phyloP scores from a whole-genome alignment of 2,113 vertebrate species.

The Myiozetetes cayanensis region DNA sequence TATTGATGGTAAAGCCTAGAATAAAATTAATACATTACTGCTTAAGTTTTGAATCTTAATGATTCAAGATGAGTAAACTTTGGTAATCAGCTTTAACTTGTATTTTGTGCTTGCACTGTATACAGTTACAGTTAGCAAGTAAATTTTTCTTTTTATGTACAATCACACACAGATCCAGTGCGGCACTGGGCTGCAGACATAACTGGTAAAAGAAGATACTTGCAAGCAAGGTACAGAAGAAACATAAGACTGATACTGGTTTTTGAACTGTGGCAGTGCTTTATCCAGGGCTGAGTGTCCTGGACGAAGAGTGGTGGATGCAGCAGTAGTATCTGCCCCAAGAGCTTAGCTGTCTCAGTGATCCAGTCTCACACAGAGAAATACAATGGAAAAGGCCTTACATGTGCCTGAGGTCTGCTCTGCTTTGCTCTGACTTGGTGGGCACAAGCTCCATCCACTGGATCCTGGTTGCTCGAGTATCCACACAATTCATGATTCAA shows the following conservation, averaged over 20 bases:
- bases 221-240: not conserved
- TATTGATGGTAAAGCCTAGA: not conserved
- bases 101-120: not conserved
- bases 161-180: not conserved
- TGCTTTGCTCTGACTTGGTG: not conserved
- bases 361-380: not conserved
- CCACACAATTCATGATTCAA: not conserved
- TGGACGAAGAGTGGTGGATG: not conserved
- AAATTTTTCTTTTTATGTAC: not conserved
- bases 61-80: not conserved
- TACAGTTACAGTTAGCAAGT: not conserved
- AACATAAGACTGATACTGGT: not conserved
- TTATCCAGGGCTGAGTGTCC: not conserved
- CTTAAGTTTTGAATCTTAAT: not conserved
- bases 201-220: not conserved
- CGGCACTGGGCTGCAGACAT: not conserved
- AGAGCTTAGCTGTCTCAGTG: not conserved
- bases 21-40: not conserved
- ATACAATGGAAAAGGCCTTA: not conserved
- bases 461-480: not conserved
- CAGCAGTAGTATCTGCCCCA: not conserved
- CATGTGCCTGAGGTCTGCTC: rapidly evolving
- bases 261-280: not conserved
- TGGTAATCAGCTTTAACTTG: not conserved
- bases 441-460: not conserved